Evolutionary conservation across 2,797 vertebrate species (phyloP).

Genomic region (Acanthis flammea): DNA sequence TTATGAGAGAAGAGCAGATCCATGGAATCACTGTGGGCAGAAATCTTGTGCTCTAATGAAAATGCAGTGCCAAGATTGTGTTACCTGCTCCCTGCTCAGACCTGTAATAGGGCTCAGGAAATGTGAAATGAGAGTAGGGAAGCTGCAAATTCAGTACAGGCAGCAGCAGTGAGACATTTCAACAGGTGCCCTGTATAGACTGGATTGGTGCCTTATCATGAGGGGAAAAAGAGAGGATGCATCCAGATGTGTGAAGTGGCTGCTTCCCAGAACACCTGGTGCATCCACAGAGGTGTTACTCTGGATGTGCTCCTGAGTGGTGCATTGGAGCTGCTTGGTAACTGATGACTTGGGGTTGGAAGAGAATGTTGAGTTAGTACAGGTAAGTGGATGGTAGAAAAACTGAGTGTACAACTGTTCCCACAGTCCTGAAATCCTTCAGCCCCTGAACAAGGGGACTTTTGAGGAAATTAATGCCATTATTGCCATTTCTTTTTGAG

Average conservation of each 20-base stretch:
- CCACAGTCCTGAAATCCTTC: not conserved
- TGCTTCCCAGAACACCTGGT: not conserved
- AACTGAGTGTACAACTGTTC: not conserved
- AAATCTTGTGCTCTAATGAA: not conserved
- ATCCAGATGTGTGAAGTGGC: not conserved
- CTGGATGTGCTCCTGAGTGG: accelerated
- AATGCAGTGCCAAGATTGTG: not conserved
- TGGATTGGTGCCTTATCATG: not conserved
- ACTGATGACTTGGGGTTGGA: not conserved
- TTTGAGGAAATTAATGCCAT: not conserved
- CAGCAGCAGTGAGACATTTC: not conserved
- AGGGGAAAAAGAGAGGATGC: not conserved
- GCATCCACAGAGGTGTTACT: not conserved
- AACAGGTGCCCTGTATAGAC: not conserved
- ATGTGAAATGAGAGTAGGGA: constrained; percentile 1
- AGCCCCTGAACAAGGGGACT: not conserved
- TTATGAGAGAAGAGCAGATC: not conserved
- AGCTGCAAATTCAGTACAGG: constrained; percentile 23
- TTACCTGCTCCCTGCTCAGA: not conserved
- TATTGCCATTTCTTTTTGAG: not conserved
- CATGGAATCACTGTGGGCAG: not conserved
- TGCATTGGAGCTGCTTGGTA: not conserved
- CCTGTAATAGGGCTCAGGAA: not conserved
- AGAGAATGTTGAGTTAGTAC: not conserved
- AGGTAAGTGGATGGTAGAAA: not conserved